A percentile compares a stretch with the other conserved stretches of the same genome.
Evolutionary conservation across 2,888 invertebrate species (phyloP).

Genomic region (Harpalus rufipes): DNA sequence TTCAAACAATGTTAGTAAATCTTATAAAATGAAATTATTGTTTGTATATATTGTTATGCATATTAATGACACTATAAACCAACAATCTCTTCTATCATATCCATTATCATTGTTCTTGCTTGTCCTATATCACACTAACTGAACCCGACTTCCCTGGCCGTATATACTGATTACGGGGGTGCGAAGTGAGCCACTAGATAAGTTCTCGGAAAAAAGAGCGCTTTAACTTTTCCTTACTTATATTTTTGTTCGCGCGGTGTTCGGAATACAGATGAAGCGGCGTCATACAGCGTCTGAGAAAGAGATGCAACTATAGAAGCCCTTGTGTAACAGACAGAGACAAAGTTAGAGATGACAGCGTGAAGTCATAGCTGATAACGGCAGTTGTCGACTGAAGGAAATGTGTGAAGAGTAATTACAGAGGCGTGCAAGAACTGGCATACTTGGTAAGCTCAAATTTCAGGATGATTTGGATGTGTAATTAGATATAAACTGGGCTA

Average conservation of each 20-base stretch:
- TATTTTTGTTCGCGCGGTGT: conserved; percentile 51
- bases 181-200: conserved; percentile 53
- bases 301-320: neutral
- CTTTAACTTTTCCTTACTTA: conserved; percentile 58
- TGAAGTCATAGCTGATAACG: conserved; percentile 26
- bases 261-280: conserved; percentile 55
- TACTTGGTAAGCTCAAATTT: conserved; percentile 10
- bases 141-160: conserved; percentile 5
- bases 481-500: conserved; percentile 8
- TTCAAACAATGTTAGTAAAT: too few species aligned
- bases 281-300: conserved; percentile 18
- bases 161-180: conserved; percentile 51
- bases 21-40: too few species aligned
- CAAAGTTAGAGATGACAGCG: conserved; percentile 17
- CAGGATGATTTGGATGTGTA: neutral
- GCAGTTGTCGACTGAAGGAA: conserved; percentile 36
- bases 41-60: too few species aligned
- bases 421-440: neutral
- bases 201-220: conserved; percentile 47
- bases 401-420: conserved; percentile 38
- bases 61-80: too few species aligned
- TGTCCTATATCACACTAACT: conserved; percentile 35
- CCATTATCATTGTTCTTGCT: neutral
- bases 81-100: too few species aligned
- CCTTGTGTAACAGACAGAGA: neutral